A percentile compares a stretch with the other conserved stretches of the same genome.
Conservation (phyloP, 37 sponge, comb jelly and placozoan genomes). For the Eunapius fragilis region DNA sequence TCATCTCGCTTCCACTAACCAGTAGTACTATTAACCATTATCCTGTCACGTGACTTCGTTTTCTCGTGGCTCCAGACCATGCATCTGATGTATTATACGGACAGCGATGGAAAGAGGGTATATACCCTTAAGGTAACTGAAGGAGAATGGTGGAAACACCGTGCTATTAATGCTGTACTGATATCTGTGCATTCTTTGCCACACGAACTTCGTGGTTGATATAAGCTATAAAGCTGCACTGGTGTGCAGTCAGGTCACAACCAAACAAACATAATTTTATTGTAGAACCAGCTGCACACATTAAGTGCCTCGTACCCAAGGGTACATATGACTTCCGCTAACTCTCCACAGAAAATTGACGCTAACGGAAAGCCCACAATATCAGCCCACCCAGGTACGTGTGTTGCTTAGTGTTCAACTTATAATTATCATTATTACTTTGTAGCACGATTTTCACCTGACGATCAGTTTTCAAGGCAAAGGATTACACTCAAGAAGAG, state of each 20-base stretch:
- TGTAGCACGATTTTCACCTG: conserved; percentile 94
- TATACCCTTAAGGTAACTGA: conserved; percentile 89
- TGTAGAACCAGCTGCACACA: too few species aligned
- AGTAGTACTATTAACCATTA: too few species aligned
- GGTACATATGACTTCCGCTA: neutral
- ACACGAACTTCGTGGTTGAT: too few species aligned
- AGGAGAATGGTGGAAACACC: too few species aligned
- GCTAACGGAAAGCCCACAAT: conserved; percentile 84
- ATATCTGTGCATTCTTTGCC: too few species aligned
- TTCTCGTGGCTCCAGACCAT: conserved; percentile 32
- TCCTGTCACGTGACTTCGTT: neutral
- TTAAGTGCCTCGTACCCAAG: too few species aligned
- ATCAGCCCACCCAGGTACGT: conserved; percentile 97
- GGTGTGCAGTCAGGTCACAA: too few species aligned
- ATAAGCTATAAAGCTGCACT: too few species aligned
- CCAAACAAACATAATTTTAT: too few species aligned
- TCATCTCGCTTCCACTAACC: neutral
- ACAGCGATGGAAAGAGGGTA: conserved; percentile 85
- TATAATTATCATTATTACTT: neutral
- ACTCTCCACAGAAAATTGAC: conserved; percentile 64
- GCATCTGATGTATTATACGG: conserved; percentile 94
- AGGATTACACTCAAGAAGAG: conserved; percentile 86
- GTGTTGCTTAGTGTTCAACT: too few species aligned
- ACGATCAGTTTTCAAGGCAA: conserved; percentile 93
- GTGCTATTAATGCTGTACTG: too few species aligned